These are phyloP conservation scores for Leptoclinus maculatus DNA, from an alignment of 2,797 vertebrate species.

Conservation along the genomic window DNA sequence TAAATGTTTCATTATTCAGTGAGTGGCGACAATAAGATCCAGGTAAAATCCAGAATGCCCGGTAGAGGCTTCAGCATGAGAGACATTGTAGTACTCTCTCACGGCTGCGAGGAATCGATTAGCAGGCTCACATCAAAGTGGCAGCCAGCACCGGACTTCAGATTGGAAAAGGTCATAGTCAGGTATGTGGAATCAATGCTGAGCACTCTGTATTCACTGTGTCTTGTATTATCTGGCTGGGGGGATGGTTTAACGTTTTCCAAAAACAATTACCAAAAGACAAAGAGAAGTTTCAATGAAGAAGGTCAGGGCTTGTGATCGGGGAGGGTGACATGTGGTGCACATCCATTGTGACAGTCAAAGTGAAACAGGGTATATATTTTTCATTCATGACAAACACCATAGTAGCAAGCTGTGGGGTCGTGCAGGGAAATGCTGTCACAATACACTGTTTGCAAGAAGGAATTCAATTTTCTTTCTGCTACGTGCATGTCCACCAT, in stretches of 20 bases:
- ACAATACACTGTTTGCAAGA: conserved; percentile 68
- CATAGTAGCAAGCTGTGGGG: conserved; percentile 59
- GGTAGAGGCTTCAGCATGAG: conserved; percentile 52
- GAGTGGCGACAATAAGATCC: conserved; percentile 60
- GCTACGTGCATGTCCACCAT: conserved; percentile 54
- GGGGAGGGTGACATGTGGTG: conserved; percentile 53
- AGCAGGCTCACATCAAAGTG: conserved; percentile 74
- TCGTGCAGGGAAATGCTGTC: conserved; percentile 63
- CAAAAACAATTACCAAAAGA: conserved; percentile 78
- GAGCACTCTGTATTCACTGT: conserved; percentile 77
- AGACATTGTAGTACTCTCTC: conserved; percentile 58
- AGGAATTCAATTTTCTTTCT: conserved; percentile 73
- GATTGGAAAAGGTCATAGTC: conserved; percentile 84
- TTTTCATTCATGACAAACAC: conserved; percentile 72
- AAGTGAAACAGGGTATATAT: conserved; percentile 65
- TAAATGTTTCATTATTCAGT: conserved; percentile 81
- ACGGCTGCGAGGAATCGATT: conserved; percentile 74
- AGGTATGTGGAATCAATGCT: conserved; percentile 80
- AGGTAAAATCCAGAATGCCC: conserved; percentile 60
- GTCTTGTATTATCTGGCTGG: conserved; percentile 68
- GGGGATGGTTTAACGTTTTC: conserved; percentile 57
- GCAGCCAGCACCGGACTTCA: conserved; percentile 68
- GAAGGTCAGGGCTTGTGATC: conserved; percentile 68
- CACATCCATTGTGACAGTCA: conserved; percentile 62
- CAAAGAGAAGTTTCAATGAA: conserved; percentile 69